These are phyloP conservation scores for Tachypleus tridentatus DNA, from an alignment of 1,140 invertebrate species.

Conservation along the genomic window DNA sequence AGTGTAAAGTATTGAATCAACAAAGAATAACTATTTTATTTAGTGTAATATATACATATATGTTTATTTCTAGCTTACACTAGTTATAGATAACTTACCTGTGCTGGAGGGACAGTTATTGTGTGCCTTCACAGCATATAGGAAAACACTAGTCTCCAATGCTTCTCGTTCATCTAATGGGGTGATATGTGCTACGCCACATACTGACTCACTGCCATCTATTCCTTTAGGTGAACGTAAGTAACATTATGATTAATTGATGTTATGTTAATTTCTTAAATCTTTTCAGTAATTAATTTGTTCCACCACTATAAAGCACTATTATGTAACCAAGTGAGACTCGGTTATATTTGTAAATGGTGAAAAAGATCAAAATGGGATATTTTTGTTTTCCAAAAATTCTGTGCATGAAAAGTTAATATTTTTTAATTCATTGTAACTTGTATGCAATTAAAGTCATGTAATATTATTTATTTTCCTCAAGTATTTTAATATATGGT, in stretches of 20 bases:
- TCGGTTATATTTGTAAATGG: no score
- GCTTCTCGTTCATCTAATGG: constrained; percentile 76
- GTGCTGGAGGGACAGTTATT: constrained; percentile 73
- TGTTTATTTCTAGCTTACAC: constrained; percentile 46
- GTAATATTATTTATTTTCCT: background rate
- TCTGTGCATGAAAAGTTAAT: no score
- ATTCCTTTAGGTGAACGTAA: constrained; percentile 78
- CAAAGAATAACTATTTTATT: no score
- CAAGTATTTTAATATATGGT: constrained; percentile 5
- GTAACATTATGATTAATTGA: constrained; percentile 23
- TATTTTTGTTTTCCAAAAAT: no score
- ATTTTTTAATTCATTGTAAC: no score
- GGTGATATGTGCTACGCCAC: constrained; percentile 86
- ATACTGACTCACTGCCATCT: constrained; percentile 70
- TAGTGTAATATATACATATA: no score
- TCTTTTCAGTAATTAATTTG: no score
- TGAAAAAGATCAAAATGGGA: no score
- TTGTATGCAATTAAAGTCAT: no score
- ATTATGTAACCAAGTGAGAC: no score
- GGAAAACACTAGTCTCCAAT: constrained; percentile 79
- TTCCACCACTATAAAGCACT: no score
- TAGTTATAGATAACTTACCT: constrained; percentile 86
- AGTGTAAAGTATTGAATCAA: no score
- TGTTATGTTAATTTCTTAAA: background rate
- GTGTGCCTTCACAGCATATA: constrained; percentile 84